Evolutionary conservation across 2,888 invertebrate species (phyloP).

Genomic region (Homarus gammarus): DNA sequence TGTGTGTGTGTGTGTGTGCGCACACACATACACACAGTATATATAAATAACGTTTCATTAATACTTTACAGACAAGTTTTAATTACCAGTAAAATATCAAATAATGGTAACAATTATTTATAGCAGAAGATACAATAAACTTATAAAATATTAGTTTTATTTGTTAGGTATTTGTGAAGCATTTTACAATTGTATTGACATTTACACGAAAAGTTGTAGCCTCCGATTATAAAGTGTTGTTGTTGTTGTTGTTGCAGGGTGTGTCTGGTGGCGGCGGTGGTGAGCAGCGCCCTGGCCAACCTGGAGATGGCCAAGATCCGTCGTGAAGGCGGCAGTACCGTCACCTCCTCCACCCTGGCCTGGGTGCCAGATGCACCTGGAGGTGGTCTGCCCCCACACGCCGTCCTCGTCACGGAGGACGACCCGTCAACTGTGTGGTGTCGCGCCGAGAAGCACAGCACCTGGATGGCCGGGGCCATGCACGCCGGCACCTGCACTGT

Average conservation of each 20-base stretch:
- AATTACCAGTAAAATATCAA: too few species aligned
- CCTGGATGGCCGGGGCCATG: constrained; percentile 67
- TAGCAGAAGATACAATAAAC: too few species aligned
- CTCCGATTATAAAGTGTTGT: too few species aligned
- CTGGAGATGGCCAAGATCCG: constrained; percentile 68
- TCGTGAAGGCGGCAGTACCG: constrained; percentile 65
- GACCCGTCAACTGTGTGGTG: constrained; percentile 74
- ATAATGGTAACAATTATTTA: too few species aligned
- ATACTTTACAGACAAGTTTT: too few species aligned
- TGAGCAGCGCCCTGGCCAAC: constrained; percentile 22
- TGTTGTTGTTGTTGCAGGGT: constrained; percentile 45
- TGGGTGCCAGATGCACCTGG: constrained; percentile 59
- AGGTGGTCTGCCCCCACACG: constrained; percentile 43
- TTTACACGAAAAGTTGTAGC: too few species aligned
- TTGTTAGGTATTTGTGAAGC: too few species aligned
- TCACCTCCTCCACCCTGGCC: constrained; percentile 73
- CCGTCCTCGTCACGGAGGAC: constrained; percentile 61
- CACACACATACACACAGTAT: too few species aligned
- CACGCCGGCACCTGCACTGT: constrained; percentile 68
- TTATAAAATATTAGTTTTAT: too few species aligned
- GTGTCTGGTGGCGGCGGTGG: constrained; percentile 39
- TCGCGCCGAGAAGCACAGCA: constrained; percentile 70
- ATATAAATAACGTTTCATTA: too few species aligned
- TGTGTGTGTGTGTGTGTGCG: too few species aligned
- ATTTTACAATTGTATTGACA: too few species aligned